Base-by-base conservation (phyloP, 2,888 invertebrate genomes). In the Melinaea marsaeus region DNA sequence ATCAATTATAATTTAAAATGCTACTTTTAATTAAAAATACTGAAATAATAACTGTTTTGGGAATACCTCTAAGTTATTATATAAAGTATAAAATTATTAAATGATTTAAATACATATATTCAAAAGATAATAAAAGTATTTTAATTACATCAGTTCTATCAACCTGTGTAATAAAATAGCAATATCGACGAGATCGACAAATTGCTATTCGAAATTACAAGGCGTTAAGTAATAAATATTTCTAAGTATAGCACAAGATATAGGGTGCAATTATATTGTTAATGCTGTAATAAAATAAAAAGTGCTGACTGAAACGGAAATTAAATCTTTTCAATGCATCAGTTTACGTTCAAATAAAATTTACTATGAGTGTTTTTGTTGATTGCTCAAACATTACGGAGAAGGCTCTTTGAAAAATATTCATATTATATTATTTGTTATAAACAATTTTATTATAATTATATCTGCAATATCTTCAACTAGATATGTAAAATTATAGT, bases 241-340 rank as follows among this genome's bases (percentile, higher is more conserved):
- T 72, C 69, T 70, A 67, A 69, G 66, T 70, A 68, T 68, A 67
- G 64, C 69, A 68, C 66, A 61, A 60, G 58, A 62, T 62, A 64
- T 55, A 67, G 67, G 55, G 63, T 69, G 71, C 76, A 83, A 83
- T 84, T 79, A 79, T 79, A 77, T 77, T 74, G 78, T 84, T 84
- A 84, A 86, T 80, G 82, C 69, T 69, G 65, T 73, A 79, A 80
- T 85, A 86, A 86, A 86, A 85, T 85, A 84, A 84, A 84, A 86
- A 84, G 81, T 79, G 85, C 85, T 83, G 85, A 84, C 82, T 79
- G 79, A 77, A 80, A 76, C 71, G 79, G 78, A 79, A 85, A 84
- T 85, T 83, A 84, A 85, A 84, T 83, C 76, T 79, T 77, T 79
- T 76, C 76, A 75, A 84, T 82, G 80, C 78, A 78, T 72, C 69